These are phyloP conservation scores for Arvicanthis niloticus DNA, from an alignment of 2,113 vertebrate genomes.

Conservation along the genomic window DNA sequence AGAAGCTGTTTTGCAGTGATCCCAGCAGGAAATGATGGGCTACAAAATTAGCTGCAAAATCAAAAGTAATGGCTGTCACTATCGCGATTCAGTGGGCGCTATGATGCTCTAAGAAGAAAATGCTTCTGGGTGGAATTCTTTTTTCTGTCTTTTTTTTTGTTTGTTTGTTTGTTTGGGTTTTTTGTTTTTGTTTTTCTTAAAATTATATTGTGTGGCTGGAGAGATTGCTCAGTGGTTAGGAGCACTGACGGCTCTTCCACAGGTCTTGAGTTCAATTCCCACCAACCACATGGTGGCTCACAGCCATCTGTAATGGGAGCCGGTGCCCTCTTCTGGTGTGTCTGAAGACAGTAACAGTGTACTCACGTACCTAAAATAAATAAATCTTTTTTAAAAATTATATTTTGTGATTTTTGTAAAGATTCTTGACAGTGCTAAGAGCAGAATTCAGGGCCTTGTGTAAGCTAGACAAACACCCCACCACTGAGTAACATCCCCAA, in stretches of 20 bases:
- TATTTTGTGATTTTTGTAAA: background rate
- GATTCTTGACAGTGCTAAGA: background rate
- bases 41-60: background rate
- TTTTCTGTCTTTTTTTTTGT: background rate
- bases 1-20: background rate
- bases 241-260: no score
- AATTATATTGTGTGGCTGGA: background rate
- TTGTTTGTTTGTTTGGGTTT: background rate
- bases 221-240: no score
- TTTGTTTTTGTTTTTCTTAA: background rate
- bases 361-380: no score
- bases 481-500: background rate
- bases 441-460: background rate
- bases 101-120: background rate
- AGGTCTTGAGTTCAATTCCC: no score
- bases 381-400: background rate
- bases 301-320: no score
- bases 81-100: background rate
- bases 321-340: no score
- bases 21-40: background rate
- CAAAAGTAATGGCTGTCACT: background rate
- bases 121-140: background rate
- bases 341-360: no score
- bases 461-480: background rate
- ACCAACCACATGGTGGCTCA: no score